Evolutionary conservation across 2,888 invertebrate species (phyloP).

Genomic region (Actias luna): DNA sequence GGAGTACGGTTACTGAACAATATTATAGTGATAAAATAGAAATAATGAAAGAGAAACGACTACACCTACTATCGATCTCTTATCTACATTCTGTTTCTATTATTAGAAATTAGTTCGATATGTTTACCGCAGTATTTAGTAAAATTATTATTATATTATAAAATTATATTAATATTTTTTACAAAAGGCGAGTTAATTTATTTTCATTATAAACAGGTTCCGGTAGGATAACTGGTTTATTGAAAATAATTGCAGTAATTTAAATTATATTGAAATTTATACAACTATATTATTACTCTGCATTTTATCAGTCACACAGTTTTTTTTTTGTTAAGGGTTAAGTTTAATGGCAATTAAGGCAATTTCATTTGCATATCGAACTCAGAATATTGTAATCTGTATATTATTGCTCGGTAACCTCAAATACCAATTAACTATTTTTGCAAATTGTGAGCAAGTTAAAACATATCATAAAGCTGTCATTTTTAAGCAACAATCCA

Average conservation of each 20-base stretch:
- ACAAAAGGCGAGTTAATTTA: not conserved
- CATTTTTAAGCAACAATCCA: constrained; percentile 56
- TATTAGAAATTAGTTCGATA: not conserved
- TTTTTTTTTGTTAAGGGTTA: not conserved
- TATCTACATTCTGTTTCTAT: not conserved
- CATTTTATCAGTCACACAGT: not conserved
- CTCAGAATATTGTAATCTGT: not conserved
- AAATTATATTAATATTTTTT: not conserved
- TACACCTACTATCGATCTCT: not conserved
- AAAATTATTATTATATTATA: not conserved
- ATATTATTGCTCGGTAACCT: constrained; percentile 65
- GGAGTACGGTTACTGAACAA: constrained; percentile 68
- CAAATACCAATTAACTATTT: constrained; percentile 53
- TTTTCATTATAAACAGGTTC: not conserved
- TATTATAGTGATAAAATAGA: constrained; percentile 32
- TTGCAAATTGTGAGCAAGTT: constrained; percentile 61
- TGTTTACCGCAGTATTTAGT: not conserved
- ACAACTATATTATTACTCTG: not conserved
- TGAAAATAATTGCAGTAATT: not conserved
- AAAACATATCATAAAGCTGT: constrained; percentile 60
- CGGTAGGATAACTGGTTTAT: not conserved
- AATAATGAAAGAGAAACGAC: not conserved
- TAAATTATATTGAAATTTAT: not conserved
- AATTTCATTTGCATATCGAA: not conserved
- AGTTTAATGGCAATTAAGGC: not conserved